These are phyloP conservation scores for Venustaconcha ellipsiformis DNA, from an alignment of 1,140 invertebrate species.

Conservation along the genomic window DNA sequence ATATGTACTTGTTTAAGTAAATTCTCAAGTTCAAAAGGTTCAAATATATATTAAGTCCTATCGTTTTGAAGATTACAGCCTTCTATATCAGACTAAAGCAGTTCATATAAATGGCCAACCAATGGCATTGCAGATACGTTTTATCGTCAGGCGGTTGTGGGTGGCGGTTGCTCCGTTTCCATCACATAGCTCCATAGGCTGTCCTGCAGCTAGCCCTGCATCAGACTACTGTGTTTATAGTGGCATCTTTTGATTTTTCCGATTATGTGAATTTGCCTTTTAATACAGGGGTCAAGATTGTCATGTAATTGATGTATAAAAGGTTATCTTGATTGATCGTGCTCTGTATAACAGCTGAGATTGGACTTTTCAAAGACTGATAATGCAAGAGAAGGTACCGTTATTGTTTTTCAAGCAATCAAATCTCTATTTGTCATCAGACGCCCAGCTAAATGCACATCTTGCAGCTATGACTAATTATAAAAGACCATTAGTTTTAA, in stretches of 20 bases:
- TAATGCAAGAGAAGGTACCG: not conserved
- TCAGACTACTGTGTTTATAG: not conserved
- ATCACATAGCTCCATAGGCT: conserved; percentile 3
- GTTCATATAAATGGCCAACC: conserved; percentile 2
- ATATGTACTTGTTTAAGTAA: conserved; percentile 28
- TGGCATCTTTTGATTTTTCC: conserved; percentile 3
- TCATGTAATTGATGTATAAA: not conserved
- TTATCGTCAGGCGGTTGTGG: conserved; percentile 23
- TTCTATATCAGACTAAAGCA: conserved; percentile 28
- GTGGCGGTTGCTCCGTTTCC: not conserved
- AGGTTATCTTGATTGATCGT: not conserved
- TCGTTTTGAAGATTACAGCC: conserved; percentile 17
- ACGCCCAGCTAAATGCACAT: not conserved
- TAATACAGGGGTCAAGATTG: not conserved
- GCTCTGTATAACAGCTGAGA: not conserved
- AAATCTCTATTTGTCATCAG: too few relatives aligned
- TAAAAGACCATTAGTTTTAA: too few relatives aligned
- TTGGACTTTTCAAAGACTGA: conserved; percentile 13
- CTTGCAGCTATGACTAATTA: too few relatives aligned
- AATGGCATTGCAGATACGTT: conserved; percentile 32
- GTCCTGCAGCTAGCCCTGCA: not conserved
- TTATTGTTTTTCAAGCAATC: too few relatives aligned
- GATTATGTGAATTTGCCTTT: conserved; percentile 1
- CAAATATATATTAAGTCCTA: conserved; percentile 19
- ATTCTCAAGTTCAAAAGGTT: conserved; percentile 15